Base-by-base conservation (phyloP, 2,888 invertebrate species). In the Hydraecia micacea region DNA sequence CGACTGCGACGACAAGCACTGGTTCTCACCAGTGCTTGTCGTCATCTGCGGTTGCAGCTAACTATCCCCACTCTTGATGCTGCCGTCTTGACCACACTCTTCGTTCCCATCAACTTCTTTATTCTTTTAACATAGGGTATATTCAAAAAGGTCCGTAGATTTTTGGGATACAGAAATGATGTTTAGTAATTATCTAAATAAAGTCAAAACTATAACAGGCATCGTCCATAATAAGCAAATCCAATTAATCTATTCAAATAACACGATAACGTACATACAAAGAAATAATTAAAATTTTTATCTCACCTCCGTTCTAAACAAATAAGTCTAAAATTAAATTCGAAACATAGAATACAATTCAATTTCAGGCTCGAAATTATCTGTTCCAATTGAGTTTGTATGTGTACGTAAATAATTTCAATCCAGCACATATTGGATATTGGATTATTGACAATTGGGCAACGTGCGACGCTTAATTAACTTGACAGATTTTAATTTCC, bases 401-500 rank as follows among this genome's bases (percentile, higher is more conserved):
- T 85, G 65, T 85, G 58, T 73, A 73, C 75, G 68, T 73, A 77
- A 83, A 79, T 83, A 78, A 81, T 83, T 87, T 71, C 74, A 79
- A 81, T 72, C 73, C 67, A 55, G 68, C 69, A 73, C 80, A 77
- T 81, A 73, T 80, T 86, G 75, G 73, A 58, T 81, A 85, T 78
- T 69, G 81, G 77, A 83, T 79, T 82, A 87, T 78, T 72, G 85
- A 71, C 73, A 62, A 71, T 85, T 86, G 80, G 79, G 70, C 69
- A 79, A 67, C 77, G 84, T 80, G 75, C 80, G 75, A 79, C 42
- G 73, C 75, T 89, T 90, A 89, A 91, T 91, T 91, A 90, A 89
- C 86, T 39, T 55, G 79, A 66, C 79, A 69, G 80, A 81, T 88
- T 89, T 90, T 86, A 91, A 90, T 91, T 91, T 91, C 90, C 89